These are phyloP conservation scores for Leucoraja ocellata DNA, from an alignment of 2,797 vertebrate genomes.

Conservation along the genomic window DNA sequence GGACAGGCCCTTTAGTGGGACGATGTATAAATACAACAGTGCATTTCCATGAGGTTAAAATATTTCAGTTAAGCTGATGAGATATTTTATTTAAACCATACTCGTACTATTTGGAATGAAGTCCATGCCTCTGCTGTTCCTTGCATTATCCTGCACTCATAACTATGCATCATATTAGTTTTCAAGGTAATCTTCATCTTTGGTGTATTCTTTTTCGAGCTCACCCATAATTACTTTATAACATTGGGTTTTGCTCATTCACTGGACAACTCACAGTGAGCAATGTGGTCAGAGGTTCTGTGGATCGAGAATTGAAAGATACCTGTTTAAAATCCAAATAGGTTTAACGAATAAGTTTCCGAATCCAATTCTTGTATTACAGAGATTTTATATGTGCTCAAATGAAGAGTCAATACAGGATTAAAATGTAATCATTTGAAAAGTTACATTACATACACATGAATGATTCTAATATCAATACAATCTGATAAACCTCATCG, in stretches of 20 bases:
- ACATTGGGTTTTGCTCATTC: neutral
- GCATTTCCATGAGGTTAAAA: neutral
- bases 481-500: neutral
- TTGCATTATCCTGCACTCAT: neutral
- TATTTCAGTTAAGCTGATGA: neutral
- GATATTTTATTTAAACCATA: slow-evolving; percentile 16
- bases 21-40: neutral
- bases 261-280: neutral
- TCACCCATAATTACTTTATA: neutral
- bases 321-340: neutral
- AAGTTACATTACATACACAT: neutral
- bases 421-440: neutral
- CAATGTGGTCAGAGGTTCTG: neutral
- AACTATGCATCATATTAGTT: neutral
- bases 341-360: neutral
- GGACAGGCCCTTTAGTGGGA: neutral
- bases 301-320: neutral
- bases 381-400: neutral
- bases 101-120: neutral
- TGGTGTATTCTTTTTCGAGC: neutral
- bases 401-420: no score
- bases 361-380: neutral
- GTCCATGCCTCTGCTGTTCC: neutral
- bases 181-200: neutral
- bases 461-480: neutral